These are phyloP conservation scores for Drosophila maculinotata DNA, from an alignment of 2,888 invertebrate species.

Conservation along the genomic window DNA sequence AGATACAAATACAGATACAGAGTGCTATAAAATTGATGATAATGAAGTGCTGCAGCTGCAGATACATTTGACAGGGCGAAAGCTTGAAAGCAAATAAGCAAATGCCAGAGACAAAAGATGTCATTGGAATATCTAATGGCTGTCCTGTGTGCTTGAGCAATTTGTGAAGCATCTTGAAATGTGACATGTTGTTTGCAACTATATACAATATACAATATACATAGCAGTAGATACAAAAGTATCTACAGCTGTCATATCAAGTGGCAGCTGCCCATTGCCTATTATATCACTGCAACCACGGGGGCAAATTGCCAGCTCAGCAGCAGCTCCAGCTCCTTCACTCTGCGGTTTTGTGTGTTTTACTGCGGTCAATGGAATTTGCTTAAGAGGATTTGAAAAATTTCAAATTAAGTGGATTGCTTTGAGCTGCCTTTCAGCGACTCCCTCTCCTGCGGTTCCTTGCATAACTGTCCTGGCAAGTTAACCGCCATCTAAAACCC, in stretches of 20 bases:
- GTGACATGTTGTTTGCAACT: slow-evolving; percentile 52
- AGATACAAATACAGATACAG: slow-evolving; percentile 11
- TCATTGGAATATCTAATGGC: slow-evolving; percentile 45
- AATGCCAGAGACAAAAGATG: slow-evolving; percentile 61
- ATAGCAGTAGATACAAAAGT: slow-evolving; percentile 58
- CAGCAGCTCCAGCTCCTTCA: slow-evolving; percentile 11
- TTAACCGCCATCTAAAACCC: background rate
- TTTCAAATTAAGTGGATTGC: slow-evolving; percentile 67
- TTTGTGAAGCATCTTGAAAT: slow-evolving; percentile 64
- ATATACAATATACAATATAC: background rate
- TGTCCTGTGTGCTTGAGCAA: slow-evolving; percentile 53
- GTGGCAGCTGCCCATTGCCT: slow-evolving; percentile 44
- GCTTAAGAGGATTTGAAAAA: slow-evolving; percentile 69
- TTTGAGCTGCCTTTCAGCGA: slow-evolving; percentile 47
- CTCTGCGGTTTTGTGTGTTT: slow-evolving; percentile 65
- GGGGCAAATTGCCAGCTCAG: slow-evolving; percentile 22
- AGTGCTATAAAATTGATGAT: slow-evolving; percentile 55
- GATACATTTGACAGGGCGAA: slow-evolving; percentile 67
- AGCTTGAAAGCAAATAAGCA: slow-evolving; percentile 67
- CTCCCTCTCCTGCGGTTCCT: slow-evolving; percentile 50
- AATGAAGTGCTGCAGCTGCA: slow-evolving; percentile 69
- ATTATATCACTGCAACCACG: slow-evolving; percentile 34
- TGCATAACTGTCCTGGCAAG: slow-evolving; percentile 63
- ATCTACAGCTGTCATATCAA: slow-evolving; percentile 65
- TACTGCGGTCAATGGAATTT: slow-evolving; percentile 67